Evolutionary conservation across 2,797 vertebrate genomes (phyloP).

Genomic region (Pipistrellus nathusii): DNA sequence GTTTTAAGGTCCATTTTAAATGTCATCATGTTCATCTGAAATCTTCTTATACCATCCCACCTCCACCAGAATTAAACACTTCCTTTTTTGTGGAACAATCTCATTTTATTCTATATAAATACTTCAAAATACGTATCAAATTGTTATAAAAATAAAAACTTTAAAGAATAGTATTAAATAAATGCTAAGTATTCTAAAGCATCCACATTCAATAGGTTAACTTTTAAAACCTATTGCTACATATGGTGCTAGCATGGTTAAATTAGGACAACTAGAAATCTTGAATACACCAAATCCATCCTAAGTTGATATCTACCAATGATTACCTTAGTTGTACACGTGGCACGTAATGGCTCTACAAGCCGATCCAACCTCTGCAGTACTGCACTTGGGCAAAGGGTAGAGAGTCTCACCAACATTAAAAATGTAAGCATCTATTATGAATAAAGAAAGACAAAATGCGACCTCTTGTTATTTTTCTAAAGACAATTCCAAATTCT

Average conservation of each 20-base stretch:
- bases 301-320: not conserved
- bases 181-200: conserved; percentile 30
- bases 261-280: conserved; percentile 17
- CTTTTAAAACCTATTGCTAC: conserved; percentile 36
- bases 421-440: conserved; percentile 94
- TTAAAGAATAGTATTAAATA: not conserved
- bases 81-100: not conserved
- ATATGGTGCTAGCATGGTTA: not conserved
- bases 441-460: conserved; percentile 52
- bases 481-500: conserved; percentile 32
- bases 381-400: conserved; percentile 95
- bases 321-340: conserved; percentile 97
- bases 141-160: not conserved
- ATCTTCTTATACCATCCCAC: not conserved
- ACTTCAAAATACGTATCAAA: not conserved
- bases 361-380: conserved; percentile 97
- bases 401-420: conserved; percentile 94
- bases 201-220: not conserved
- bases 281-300: not conserved
- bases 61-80: not conserved
- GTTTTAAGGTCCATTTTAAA: conserved; percentile 6
- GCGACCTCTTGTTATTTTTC: conserved; percentile 59
- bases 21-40: not conserved
- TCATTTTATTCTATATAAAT: not conserved
- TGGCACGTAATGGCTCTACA: conserved; percentile 97